Conservation (phyloP, 2,888 invertebrate genomes). For the Psococerastis gibbosa region DNA sequence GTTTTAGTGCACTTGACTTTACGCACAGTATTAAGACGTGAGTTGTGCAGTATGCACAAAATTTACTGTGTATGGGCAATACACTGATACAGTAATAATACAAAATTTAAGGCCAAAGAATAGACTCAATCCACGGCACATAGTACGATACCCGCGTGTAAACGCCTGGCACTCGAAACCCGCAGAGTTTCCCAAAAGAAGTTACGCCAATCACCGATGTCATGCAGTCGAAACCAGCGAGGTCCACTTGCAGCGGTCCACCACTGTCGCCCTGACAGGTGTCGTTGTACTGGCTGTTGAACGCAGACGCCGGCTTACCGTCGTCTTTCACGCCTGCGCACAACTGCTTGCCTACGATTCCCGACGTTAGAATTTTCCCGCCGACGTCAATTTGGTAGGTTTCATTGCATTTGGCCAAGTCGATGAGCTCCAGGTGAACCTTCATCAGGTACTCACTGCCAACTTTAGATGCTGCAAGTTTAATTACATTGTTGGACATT, state of each 20-base stretch:
- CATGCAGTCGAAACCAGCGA: slow-evolving; percentile 17
- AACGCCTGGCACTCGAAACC: slow-evolving; percentile 16
- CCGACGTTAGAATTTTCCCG: neutral
- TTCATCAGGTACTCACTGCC: neutral
- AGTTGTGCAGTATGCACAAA: no score
- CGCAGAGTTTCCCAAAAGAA: slow-evolving; percentile 18
- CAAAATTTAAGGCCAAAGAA: slow-evolving; percentile 19
- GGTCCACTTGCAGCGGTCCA: slow-evolving; percentile 17
- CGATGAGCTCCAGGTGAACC: neutral
- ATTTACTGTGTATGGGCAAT: no score
- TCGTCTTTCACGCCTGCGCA: slow-evolving; percentile 18
- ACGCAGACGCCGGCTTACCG: no score
- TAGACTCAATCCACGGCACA: slow-evolving; percentile 19
- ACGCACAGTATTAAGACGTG: no score
- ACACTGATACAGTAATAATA: no score
- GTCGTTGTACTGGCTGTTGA: no score
- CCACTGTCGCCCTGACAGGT: slow-evolving; percentile 20
- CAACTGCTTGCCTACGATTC: slow-evolving; percentile 11
- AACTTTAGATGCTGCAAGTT: no score
- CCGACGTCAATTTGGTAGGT: neutral
- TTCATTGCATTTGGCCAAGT: neutral
- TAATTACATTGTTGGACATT: no score
- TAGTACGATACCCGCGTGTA: slow-evolving; percentile 19
- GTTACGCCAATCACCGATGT: slow-evolving; percentile 18
- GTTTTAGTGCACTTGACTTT: no score